Percentiles rank a stretch among this genome's conserved stretches.
Conservation (phyloP, 2,888 invertebrate species). For the Galerucella calmariensis region DNA sequence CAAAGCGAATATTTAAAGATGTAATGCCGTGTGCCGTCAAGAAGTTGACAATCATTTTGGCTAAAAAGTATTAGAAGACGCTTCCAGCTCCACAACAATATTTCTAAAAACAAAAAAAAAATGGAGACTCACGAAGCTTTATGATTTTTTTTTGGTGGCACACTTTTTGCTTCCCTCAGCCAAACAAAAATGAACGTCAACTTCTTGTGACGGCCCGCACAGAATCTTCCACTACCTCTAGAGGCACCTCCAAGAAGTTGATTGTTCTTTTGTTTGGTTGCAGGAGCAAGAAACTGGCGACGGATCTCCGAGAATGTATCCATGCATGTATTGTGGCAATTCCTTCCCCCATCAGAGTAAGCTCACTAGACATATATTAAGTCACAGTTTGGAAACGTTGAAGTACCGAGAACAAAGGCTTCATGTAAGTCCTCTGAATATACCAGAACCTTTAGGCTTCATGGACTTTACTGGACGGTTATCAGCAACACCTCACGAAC, state of each 20-base stretch:
- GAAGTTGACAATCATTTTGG: conserved; percentile 96
- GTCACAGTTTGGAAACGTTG: conserved; percentile 88
- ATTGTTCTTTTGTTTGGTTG: conserved; percentile 84
- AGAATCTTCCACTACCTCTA: conserved; percentile 31
- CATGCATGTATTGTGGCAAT: conserved; percentile 91
- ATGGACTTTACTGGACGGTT: conserved; percentile 64
- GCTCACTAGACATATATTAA: conserved; percentile 88
- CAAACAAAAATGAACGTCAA: conserved; percentile 87
- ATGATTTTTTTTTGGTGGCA: conserved; percentile 48
- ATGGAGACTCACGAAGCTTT: conserved; percentile 28
- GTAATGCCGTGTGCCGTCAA: conserved; percentile 73
- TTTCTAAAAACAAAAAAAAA: conserved; percentile 9
- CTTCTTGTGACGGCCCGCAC: conserved; percentile 74
- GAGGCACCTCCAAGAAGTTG: conserved; percentile 82
- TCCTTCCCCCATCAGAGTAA: conserved; percentile 91
- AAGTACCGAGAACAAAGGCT: conserved; percentile 81
- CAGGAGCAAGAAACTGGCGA: conserved; percentile 74
- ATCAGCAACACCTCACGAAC: conserved; percentile 61
- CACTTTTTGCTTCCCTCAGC: conserved; percentile 65
- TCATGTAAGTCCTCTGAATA: conserved; percentile 65
- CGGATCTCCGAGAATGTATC: conserved; percentile 68
- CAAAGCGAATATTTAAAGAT: not conserved
- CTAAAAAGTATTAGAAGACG: conserved; percentile 59
- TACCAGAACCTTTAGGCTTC: conserved; percentile 61
- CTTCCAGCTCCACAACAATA: conserved; percentile 18